Evolutionary conservation across 2,888 invertebrate genomes (phyloP), one percentile per base, ranked within the genome.

Genomic region (Acleris cristana): DNA sequence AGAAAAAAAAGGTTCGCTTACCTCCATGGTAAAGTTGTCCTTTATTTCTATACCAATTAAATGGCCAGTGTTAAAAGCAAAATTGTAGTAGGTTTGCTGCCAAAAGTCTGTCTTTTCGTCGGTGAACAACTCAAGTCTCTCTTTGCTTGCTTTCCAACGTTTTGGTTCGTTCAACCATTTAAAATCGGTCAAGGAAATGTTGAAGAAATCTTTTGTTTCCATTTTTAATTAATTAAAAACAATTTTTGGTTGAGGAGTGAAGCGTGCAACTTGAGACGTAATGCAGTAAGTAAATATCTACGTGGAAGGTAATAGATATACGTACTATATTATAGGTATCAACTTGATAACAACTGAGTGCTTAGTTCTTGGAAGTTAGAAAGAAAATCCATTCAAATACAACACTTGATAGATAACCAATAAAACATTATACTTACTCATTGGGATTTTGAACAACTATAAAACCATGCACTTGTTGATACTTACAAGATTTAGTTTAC

Each of bases 81-180:
- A 90, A 61, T 84, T 78, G 66, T 89, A 89, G 76, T 77, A 86
- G 18, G 90, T 90, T 53, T 79, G 81, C 76, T 87, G 86, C 90
- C 90, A 90, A 71, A 88, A 90, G 71, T 90, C 90, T 0, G 85
- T 83, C 56, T 79, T 79, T n/a, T 83, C 76, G n/a, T 88, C 82
- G 2, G 87, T 89, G 7, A 72, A 80, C 10, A 88, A 77, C 67
- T 77, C 72, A 4, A 89, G 71, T 30, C 53, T 66, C 19, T 82
- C 74, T 19, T 74, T 69, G 4, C 62, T 57, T n/a, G 75, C 34
- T 21, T 69, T 74, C 89, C 89, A 90, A 18, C 71, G 68, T 6
- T 73, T 72, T 23, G 90, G 90, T 68, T 86, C 82, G 71, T 90
- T 90, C 18, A 89, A 57, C 90, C 90, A 90, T 69, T 75, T 80